phyloP scores from a whole-genome alignment of 64 coral and sea anemone species.

The Montipora sp. region DNA sequence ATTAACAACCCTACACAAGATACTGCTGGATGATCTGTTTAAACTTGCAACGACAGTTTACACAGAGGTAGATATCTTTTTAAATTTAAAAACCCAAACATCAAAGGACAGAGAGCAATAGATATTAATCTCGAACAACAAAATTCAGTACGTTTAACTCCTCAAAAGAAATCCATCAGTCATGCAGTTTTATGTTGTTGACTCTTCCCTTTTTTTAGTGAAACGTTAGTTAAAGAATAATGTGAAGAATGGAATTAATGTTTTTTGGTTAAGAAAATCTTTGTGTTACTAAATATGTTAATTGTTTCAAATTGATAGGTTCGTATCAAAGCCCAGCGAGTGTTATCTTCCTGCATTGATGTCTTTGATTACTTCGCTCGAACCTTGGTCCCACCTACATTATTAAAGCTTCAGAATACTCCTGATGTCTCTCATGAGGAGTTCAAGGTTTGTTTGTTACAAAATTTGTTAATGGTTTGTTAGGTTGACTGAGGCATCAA shows the following conservation, averaged over 20 bases:
- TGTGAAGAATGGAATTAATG: no score
- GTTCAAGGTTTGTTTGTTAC: constrained; percentile 77
- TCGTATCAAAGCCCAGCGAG: constrained; percentile 92
- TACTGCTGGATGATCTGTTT: constrained; percentile 88
- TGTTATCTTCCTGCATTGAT: constrained; percentile 79
- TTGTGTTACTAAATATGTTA: not conserved
- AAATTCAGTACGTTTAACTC: no score
- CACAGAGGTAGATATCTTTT: constrained; percentile 71
- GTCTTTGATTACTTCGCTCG: constrained; percentile 92
- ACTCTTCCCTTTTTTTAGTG: not conserved
- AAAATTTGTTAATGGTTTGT: no score
- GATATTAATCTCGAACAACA: no score
- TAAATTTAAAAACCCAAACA: not conserved
- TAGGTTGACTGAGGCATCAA: no score
- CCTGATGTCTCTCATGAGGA: constrained; percentile 85
- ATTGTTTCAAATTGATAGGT: constrained; percentile 49
- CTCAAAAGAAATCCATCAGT: no score
- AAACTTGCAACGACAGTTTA: constrained; percentile 92
- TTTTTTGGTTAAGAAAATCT: no score
- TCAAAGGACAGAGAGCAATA: no score
- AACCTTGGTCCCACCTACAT: constrained; percentile 73
- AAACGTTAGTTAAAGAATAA: no score
- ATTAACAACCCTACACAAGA: constrained; percentile 89
- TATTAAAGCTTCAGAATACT: constrained; percentile 78
- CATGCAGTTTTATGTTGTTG: not conserved